Percentiles rank a stretch among this genome's conserved stretches.
These are phyloP conservation scores for Cettia cetti DNA, from an alignment of 2,113 vertebrate genomes.

Conservation along the genomic window DNA sequence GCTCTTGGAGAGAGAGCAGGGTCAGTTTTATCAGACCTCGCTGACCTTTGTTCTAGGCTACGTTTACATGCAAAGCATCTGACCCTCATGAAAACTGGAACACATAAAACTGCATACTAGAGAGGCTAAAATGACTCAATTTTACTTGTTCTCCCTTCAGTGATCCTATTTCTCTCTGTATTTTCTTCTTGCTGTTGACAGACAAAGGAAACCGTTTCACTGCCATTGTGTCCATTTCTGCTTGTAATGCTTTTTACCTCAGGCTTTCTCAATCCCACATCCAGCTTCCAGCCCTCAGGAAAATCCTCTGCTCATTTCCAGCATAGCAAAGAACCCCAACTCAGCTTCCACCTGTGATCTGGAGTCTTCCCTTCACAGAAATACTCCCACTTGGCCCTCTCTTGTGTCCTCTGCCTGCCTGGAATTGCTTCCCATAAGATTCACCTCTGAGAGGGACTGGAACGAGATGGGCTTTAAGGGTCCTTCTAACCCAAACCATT, in stretches of 20 bases:
- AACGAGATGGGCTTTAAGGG: neutral
- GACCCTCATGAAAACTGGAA: neutral
- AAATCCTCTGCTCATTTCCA: neutral
- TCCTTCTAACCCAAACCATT: neutral
- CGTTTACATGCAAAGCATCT: rapidly evolving
- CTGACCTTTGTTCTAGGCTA: neutral
- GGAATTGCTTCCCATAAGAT: neutral
- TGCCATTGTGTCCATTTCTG: neutral
- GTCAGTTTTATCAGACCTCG: neutral
- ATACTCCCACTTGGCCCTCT: too few species aligned
- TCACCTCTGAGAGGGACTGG: neutral
- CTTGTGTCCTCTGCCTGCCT: neutral
- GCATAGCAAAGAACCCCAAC: neutral
- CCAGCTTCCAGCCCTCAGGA: neutral
- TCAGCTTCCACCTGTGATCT: rapidly evolving
- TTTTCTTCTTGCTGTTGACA: neutral
- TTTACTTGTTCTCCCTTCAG: neutral
- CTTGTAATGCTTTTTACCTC: neutral
- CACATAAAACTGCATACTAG: neutral
- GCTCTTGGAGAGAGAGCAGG: neutral
- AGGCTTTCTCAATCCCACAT: neutral
- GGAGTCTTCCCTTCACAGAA: neutral
- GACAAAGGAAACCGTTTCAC: neutral
- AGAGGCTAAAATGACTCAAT: neutral
- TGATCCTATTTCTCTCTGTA: neutral